Evolutionary conservation across 2,797 vertebrate species (phyloP).

Genomic region (Halcyon chelicuti): DNA sequence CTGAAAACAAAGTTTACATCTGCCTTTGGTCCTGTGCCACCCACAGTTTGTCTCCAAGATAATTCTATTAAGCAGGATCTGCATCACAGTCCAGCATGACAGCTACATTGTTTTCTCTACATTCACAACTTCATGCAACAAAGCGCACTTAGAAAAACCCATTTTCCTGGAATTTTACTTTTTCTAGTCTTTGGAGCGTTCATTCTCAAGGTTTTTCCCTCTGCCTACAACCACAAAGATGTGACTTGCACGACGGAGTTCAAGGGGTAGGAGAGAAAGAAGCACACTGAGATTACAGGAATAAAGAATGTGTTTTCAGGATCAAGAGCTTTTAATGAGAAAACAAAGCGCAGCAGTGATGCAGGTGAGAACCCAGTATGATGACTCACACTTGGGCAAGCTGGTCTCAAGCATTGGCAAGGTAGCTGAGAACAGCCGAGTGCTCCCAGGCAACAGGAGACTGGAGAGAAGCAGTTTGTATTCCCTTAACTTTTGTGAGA

Average conservation of each 20-base stretch:
- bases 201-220: not conserved
- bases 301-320: not conserved
- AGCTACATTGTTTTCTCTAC: not conserved
- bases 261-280: not conserved
- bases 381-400: not conserved
- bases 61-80: not conserved
- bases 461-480: not conserved
- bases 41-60: not conserved
- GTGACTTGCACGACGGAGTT: rapidly evolving
- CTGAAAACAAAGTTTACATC: not conserved
- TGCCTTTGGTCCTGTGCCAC: not conserved
- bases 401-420: not conserved
- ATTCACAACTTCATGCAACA: not conserved
- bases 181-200: not conserved
- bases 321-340: not conserved
- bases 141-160: not conserved
- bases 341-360: not conserved
- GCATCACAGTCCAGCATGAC: rapidly evolving
- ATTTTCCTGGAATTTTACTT: not conserved
- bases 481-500: not conserved
- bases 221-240: not conserved
- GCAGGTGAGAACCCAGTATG: not conserved
- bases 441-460: not conserved
- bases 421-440: not conserved
- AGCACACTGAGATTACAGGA: not conserved